Evolutionary conservation across 2,797 vertebrate genomes (phyloP), one percentile per base, ranked within the genome.

Genomic region (Steatocranus sp.): DNA sequence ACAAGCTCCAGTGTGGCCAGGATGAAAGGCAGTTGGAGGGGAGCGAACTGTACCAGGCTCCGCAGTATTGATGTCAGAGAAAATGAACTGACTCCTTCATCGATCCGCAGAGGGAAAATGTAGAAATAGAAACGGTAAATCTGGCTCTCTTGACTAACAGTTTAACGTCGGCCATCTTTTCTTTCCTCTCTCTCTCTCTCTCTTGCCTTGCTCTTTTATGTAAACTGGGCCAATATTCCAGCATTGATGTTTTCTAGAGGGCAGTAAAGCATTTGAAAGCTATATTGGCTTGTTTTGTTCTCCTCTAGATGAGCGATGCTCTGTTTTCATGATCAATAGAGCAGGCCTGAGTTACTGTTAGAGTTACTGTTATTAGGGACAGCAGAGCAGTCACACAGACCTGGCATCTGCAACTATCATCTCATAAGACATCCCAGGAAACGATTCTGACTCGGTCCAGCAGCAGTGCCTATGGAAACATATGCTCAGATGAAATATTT

Each of bases 51-150:
- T 86, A 89, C 93, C 56, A 78, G 43, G 81, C 81, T 89, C 86
- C 27, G 17, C 81, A 49, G 90, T 95, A 96, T 96, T 93, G 96
- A 96, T 93, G 94, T 91, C 79, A 83, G 91, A 94, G 94, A 95
- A 95, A 96, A 95, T 95, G 89, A 95, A 93, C 92, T 81, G 89
- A 91, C 92, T 94, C 88, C 85, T 83, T 88, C 92, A 96, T 96
- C 89, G 96, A 96, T 96, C 94, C 50, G 43, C 91, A 78, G 83
- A 85, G 87, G 86, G 91, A 94, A 94, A 94, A 94, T 91, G 94
- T 94, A 95, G 95, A 95, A 96, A 95, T 94, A 93, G 94, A 95
- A 94, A 91, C 80, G 18, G 93, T 95, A 96, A 96, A 96, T 96
- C 94, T 95, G 89, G 87, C 83, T 88, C 86, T 90, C 90, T 87